Evolutionary conservation across 2,797 vertebrate genomes (phyloP).

Genomic region (Pseudopleuronectes americanus): DNA sequence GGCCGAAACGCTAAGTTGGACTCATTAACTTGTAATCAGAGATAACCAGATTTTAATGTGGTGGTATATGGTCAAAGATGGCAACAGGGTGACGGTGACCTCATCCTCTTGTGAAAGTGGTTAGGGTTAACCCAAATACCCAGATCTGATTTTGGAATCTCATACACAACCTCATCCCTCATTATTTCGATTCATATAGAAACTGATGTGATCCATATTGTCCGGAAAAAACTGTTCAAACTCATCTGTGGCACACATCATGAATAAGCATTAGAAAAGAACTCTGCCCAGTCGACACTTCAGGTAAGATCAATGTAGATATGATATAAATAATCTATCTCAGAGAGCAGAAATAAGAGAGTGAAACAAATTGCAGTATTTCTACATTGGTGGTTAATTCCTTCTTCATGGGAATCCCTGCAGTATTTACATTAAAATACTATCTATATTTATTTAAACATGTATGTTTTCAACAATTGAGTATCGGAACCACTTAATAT

Average conservation of each 20-base stretch:
- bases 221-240: no score
- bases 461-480: neutral
- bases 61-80: no score
- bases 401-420: neutral
- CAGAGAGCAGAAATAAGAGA: neutral
- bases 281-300: neutral
- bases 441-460: neutral
- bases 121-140: no score
- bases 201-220: no score
- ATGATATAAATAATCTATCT: neutral
- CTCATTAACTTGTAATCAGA: no score
- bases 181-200: no score
- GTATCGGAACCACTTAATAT: conserved; percentile 1
- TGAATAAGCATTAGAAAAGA: neutral
- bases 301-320: neutral
- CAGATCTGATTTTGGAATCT: no score
- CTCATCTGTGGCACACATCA: neutral
- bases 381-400: neutral
- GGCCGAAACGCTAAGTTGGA: no score
- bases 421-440: neutral
- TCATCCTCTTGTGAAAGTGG: no score
- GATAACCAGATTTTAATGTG: no score
- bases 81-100: no score
- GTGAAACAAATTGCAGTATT: neutral
- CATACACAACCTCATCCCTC: no score